phyloP scores from a whole-genome alignment of 2,113 vertebrate genomes.

The Hippocampus mohnikei region DNA sequence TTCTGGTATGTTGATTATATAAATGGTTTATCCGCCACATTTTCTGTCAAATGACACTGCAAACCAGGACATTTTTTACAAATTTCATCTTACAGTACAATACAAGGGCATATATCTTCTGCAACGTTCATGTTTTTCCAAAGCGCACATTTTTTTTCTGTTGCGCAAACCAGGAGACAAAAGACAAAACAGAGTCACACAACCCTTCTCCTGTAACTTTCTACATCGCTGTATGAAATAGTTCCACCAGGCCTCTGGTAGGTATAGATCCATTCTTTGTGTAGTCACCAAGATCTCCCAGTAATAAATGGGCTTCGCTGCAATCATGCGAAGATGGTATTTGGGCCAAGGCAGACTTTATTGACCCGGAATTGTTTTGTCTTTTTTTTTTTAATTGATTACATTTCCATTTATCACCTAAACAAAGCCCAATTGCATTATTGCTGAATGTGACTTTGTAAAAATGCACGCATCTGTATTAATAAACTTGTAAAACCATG shows the following conservation, averaged over 20 bases:
- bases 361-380: too few species aligned
- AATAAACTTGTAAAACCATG: background rate
- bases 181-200: constrained; percentile 19
- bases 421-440: background rate
- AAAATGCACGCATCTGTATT: background rate
- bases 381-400: background rate
- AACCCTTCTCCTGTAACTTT: too few species aligned
- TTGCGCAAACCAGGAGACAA: constrained; percentile 25
- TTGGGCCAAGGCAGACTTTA: background rate
- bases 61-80: background rate
- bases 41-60: background rate
- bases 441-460: background rate
- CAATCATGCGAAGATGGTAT: background rate
- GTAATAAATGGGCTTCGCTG: background rate
- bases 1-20: background rate
- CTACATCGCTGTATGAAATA: constrained; percentile 9
- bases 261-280: background rate
- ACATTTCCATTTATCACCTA: background rate
- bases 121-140: background rate
- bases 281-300: background rate
- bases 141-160: background rate
- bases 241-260: constrained; percentile 33
- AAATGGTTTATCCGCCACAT: background rate
- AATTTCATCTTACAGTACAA: background rate
- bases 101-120: background rate